phyloP scores from a whole-genome alignment of 92 coral and sea anemone species.

The Actinernus sp. region DNA sequence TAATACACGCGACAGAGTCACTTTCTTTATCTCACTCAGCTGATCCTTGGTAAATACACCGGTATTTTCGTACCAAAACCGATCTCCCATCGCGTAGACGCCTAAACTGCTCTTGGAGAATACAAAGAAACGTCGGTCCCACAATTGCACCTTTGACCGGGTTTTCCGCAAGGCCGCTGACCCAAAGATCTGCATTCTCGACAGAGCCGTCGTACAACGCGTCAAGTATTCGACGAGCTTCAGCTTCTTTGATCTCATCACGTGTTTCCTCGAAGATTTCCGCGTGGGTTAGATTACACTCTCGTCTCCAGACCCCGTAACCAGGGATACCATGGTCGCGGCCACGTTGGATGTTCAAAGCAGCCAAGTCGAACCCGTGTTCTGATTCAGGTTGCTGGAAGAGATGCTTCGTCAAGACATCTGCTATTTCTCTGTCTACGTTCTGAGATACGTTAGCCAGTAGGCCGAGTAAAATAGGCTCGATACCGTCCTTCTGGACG shows the following conservation, averaged over 20 bases:
- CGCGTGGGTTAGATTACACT: slow-evolving; percentile 89
- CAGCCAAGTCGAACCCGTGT: slow-evolving; percentile 95
- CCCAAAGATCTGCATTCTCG: slow-evolving; percentile 91
- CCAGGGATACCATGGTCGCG: slow-evolving; percentile 98
- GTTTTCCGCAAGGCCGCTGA: slow-evolving; percentile 91
- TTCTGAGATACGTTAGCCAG: slow-evolving; percentile 85
- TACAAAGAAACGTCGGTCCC: slow-evolving; percentile 96
- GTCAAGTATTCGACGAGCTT: slow-evolving; percentile 68
- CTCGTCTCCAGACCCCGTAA: slow-evolving; percentile 98
- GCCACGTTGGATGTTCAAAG: slow-evolving; percentile 96
- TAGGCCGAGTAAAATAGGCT: slow-evolving; percentile 92
- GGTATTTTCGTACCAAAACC: slow-evolving; percentile 95
- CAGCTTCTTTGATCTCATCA: slow-evolving; percentile 70
- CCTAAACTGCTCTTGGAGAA: slow-evolving; percentile 82
- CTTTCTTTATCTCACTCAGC: slow-evolving; percentile 78
- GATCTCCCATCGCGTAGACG: slow-evolving; percentile 94
- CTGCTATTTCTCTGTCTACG: slow-evolving; percentile 76
- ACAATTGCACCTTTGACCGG: slow-evolving; percentile 84
- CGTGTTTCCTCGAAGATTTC: slow-evolving; percentile 89
- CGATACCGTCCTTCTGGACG: slow-evolving; percentile 78
- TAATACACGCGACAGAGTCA: slow-evolving; percentile 83
- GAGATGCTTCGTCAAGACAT: slow-evolving; percentile 87
- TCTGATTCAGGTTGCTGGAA: slow-evolving; percentile 97
- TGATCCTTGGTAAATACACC: slow-evolving; percentile 79
- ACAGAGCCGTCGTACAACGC: slow-evolving; percentile 77